A percentile compares a stretch with the other conserved stretches of the same genome.
Evolutionary conservation across 2,888 invertebrate genomes (phyloP).

Genomic region (Masnerella sp.): DNA sequence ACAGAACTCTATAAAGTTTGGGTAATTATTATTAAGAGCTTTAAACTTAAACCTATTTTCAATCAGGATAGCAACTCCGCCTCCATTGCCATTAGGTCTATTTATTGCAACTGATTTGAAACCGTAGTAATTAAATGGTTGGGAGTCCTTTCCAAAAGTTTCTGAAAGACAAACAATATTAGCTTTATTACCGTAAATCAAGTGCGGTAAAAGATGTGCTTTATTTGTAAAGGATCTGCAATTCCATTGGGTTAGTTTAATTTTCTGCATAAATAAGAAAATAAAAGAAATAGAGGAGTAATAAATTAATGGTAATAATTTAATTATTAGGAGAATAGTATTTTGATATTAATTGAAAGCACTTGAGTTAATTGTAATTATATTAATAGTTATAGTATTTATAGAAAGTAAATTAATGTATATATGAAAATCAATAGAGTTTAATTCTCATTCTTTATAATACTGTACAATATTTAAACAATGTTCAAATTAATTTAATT

Average conservation of each 20-base stretch:
- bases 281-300: neutral
- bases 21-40: no score
- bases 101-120: no score
- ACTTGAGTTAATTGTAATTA: no score
- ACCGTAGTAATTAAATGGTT: no score
- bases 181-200: neutral
- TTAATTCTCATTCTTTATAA: no score
- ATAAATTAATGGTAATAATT: neutral
- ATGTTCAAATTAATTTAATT: no score
- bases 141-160: neutral
- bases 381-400: no score
- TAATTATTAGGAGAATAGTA: no score
- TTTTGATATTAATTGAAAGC: no score
- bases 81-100: neutral
- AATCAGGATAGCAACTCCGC: neutral
- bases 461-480: no score
- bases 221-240: constrained; percentile 6
- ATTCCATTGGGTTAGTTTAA: neutral
- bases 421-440: no score
- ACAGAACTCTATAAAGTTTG: neutral
- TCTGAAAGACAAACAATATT: neutral
- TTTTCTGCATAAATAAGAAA: neutral
- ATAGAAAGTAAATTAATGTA: no score
- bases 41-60: neutral
- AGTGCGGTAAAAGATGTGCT: neutral